Evolutionary conservation across 2,888 invertebrate genomes (phyloP).

Genomic region (Girardia tigrina): DNA sequence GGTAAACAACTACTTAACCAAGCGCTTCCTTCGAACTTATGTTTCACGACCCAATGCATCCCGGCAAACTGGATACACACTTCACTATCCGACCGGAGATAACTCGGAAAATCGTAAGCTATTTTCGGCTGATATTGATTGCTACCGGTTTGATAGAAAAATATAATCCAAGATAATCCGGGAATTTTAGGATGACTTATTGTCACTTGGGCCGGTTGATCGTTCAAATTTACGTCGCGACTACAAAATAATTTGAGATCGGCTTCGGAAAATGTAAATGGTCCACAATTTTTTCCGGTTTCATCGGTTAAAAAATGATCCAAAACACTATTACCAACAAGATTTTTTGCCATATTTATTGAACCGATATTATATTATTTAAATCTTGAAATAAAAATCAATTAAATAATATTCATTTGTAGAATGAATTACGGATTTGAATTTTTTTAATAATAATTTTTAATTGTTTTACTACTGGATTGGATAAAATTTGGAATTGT

Average conservation of each 20-base stretch:
- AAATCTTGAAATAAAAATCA: neutral
- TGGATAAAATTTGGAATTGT: no score
- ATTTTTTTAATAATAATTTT: no score
- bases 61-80: conserved; percentile 34
- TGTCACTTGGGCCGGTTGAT: conserved; percentile 35
- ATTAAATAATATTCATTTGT: no score
- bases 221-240: conserved; percentile 34
- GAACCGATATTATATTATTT: conserved; percentile 9
- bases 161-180: conserved; percentile 34
- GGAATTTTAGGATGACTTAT: conserved; percentile 36
- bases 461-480: no score
- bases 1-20: conserved; percentile 32
- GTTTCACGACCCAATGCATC: conserved; percentile 33
- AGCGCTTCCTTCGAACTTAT: conserved; percentile 35
- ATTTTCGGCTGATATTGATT: conserved; percentile 36
- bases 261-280: conserved; percentile 31
- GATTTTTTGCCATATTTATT: neutral
- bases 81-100: conserved; percentile 31
- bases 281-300: conserved; percentile 30
- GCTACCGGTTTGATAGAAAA: conserved; percentile 33
- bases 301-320: conserved; percentile 34
- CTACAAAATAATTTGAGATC: conserved; percentile 25
- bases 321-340: conserved; percentile 3
- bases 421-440: no score
- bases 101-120: conserved; percentile 34